Base-by-base conservation (phyloP, 2,797 vertebrate genomes). In the Sorex maritimensis region DNA sequence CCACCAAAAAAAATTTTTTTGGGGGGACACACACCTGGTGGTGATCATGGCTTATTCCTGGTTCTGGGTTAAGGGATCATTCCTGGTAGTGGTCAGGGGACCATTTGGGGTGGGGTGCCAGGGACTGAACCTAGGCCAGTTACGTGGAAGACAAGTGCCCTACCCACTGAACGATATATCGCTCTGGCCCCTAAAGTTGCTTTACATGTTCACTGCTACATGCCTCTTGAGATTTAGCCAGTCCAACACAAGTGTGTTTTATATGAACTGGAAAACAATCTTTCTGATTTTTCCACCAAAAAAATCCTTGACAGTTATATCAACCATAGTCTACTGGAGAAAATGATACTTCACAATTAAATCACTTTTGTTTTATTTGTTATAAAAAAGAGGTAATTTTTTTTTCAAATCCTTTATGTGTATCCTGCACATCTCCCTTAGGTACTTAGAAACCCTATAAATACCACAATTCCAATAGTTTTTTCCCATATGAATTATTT, bases 251-350 rank as follows among this genome's bases (percentile, higher is more conserved):
- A 71, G 14, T 77, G 4, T 58, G 80, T 63, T 49, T 81, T 95
- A 81, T 69, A 46, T 89, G 65, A 81, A 71, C 65, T 0, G 30
- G 83, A 88, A 91, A 52, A n/a, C 30, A 95, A 58, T n/a, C 49
- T 81, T 30, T 81, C 44, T 34, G 26, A 84, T 80, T 80, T 8
- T 81, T 28, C 44, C 91, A 94, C 8, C 92, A 91, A 2, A 2
- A 52, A 79, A 86, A 81, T 26, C 13, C 17, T 28, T 84, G 24
- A 30, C 55, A 90, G 55, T 58, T 58, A 58, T 58, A 58, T 58
- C 55, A 58, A 21, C 55, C 55, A 89, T 82, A 52, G 23, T 90
- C 82, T 96, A 85, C 61, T 82, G 74, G 61, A 52, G 11, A 82
- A 90, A 49, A 90, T 34, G 13, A 7, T 84, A 95, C 6, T n/a